These are phyloP conservation scores for Channallabes apus DNA, from an alignment of 2,797 vertebrate genomes.

Conservation along the genomic window DNA sequence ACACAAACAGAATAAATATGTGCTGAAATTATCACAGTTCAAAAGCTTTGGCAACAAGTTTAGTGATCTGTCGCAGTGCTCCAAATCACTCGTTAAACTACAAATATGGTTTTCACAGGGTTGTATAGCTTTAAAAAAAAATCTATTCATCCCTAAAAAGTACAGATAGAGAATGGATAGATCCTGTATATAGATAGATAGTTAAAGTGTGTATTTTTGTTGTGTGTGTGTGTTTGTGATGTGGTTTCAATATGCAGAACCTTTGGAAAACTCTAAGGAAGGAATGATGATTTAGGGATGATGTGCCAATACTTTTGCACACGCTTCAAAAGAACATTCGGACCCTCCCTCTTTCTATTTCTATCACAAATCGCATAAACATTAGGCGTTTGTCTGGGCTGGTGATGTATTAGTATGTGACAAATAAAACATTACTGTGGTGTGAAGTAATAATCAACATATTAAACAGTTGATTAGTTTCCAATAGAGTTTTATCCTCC, in stretches of 20 bases:
- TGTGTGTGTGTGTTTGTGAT: neutral
- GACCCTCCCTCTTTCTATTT: neutral
- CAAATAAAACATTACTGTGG: neutral
- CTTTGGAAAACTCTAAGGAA: neutral
- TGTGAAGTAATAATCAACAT: neutral
- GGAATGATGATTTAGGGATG: neutral
- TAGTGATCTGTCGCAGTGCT: constrained; percentile 11
- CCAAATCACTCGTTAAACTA: neutral
- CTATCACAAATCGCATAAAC: neutral
- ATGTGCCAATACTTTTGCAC: neutral
- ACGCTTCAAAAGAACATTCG: neutral
- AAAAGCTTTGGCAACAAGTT: constrained; percentile 36
- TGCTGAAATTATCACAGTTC: neutral
- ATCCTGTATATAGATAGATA: neutral
- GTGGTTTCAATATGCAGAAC: neutral
- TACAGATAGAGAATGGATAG: neutral
- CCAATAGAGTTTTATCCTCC: neutral
- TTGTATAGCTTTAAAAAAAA: neutral
- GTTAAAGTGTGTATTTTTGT: neutral
- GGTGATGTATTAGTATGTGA: neutral
- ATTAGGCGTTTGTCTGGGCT: too few relatives aligned
- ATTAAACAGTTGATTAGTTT: neutral
- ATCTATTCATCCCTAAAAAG: neutral
- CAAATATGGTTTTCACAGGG: neutral
- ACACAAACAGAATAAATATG: neutral